Conservation (phyloP, 1,140 invertebrate species). For the Adoxophyes honmai region DNA sequence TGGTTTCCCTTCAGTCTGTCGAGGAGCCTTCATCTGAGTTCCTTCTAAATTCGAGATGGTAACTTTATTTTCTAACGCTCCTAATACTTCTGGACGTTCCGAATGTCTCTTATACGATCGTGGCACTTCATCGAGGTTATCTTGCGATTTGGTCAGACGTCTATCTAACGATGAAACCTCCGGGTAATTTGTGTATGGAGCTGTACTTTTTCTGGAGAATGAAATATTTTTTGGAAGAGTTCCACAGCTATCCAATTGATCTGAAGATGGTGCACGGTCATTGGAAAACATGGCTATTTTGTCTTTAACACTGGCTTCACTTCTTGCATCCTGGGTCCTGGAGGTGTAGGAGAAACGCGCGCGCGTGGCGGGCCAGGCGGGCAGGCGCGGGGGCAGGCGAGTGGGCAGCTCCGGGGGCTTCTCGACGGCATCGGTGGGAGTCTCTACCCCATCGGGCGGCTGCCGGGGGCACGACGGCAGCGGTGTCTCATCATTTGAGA, state of each 20-base stretch:
- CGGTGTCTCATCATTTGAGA: conserved; percentile 69
- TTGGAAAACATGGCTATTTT: conserved; percentile 93
- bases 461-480: conserved; percentile 81
- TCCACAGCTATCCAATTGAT: conserved; percentile 68
- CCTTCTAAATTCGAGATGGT: conserved; percentile 20
- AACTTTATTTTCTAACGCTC: conserved; percentile 45
- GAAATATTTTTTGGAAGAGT: conserved; percentile 70
- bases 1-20: conserved; percentile 49
- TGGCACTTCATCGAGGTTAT: conserved; percentile 67
- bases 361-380: conserved; percentile 49
- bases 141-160: conserved; percentile 67
- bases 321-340: conserved; percentile 84
- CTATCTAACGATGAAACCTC: conserved; percentile 62
- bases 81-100: conserved; percentile 63
- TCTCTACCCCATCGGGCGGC: conserved; percentile 93
- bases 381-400: conserved; percentile 52
- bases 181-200: conserved; percentile 45
- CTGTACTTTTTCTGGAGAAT: conserved; percentile 50
- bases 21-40: conserved; percentile 34
- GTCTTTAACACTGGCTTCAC: conserved; percentile 88
- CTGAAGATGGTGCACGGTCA: conserved; percentile 67
- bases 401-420: conserved; percentile 61
- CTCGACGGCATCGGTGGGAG: conserved; percentile 86
- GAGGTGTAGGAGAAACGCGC: conserved; percentile 61
- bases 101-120: conserved; percentile 53